These are phyloP conservation scores for Gorsachius goisagi DNA, from an alignment of 2,113 vertebrate species.

Conservation along the genomic window DNA sequence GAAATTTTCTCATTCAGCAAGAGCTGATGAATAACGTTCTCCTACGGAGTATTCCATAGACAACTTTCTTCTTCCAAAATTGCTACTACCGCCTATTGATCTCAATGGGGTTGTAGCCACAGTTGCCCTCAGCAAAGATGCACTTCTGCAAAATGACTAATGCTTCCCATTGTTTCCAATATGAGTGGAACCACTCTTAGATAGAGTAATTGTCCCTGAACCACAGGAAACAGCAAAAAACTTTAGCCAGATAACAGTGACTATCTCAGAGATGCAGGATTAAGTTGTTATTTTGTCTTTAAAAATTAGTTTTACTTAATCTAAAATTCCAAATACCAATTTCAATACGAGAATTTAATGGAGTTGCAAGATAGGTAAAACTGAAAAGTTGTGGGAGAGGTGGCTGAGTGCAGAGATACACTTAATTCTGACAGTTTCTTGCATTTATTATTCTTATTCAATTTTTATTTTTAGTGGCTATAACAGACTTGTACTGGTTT, in stretches of 20 bases:
- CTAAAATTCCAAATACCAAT: not conserved
- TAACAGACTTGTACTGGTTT: not conserved
- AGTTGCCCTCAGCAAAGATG: slow-evolving; percentile 13
- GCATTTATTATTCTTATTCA: not conserved
- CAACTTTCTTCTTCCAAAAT: slow-evolving; percentile 25
- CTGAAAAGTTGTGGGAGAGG: not conserved
- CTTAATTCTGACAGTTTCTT: not conserved
- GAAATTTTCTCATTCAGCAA: not conserved
- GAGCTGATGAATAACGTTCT: slow-evolving; percentile 35
- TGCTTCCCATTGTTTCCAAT: slow-evolving; percentile 42
- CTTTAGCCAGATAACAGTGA: not conserved
- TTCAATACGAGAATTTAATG: not conserved
- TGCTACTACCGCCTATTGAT: slow-evolving; percentile 43
- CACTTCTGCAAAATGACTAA: slow-evolving; percentile 40
- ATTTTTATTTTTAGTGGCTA: not conserved
- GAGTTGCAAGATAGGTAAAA: not conserved
- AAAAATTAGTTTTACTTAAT: not conserved
- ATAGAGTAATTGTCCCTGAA: slow-evolving; percentile 4
- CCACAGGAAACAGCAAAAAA: not conserved
- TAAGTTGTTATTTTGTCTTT: not conserved
- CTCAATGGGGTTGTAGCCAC: slow-evolving; percentile 20
- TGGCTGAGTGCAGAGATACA: not conserved
- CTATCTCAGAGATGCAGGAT: not conserved
- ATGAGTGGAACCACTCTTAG: not conserved
- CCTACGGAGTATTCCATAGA: slow-evolving; percentile 15